Evolutionary conservation across 2,113 vertebrate genomes (phyloP), one percentile per base, ranked within the genome.

Genomic region (Colossoma macropomum): DNA sequence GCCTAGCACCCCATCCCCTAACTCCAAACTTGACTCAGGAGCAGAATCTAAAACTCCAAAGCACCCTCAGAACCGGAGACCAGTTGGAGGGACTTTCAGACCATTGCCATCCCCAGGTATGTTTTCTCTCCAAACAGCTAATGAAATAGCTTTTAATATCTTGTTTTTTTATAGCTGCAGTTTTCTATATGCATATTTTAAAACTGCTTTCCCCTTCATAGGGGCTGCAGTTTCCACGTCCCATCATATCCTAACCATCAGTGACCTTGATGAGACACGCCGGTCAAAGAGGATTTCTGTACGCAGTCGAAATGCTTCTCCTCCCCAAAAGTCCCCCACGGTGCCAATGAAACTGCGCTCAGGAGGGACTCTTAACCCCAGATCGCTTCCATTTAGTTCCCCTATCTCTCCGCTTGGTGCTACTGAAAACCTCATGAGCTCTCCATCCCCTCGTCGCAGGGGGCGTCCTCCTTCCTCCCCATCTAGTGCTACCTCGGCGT

Each of bases 51-150:
- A 94, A 93, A 94, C 92, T 88, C 93, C 95, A 83, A 93, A 93
- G 84, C 95, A 95, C 91, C 87, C 93, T 30, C 96, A 96, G 16
- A 93, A 93, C 65, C 93, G 96, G 79, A 95, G 93, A 87, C 96
- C 96, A 85, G 94, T 95, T 62, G 95, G 95, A 16, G 96, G 96
- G 60, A 94, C 94, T 2, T 97, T 94, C 63, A 93, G 96, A 79
- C 96, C 96, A 0, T 91, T 98, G 28, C 97, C 97, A 2, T 97
- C 96, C 34, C 97, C 97, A 85, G 96, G 97, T 97, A 75, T 48
- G 30, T 63, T 15, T 23, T 15, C 27, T 50, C 4, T 16, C 30
- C 25, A 71, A 21, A 25, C 2, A 41, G 13, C 60, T 25, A 48
- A 11, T 66, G 21, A 80, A 41, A n/a, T 32, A 21, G 59, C 2